A percentile compares a stretch with the other conserved stretches of the same genome.
These are phyloP conservation scores for Phortica okadai DNA, from an alignment of 2,888 invertebrate species.

Conservation along the genomic window DNA sequence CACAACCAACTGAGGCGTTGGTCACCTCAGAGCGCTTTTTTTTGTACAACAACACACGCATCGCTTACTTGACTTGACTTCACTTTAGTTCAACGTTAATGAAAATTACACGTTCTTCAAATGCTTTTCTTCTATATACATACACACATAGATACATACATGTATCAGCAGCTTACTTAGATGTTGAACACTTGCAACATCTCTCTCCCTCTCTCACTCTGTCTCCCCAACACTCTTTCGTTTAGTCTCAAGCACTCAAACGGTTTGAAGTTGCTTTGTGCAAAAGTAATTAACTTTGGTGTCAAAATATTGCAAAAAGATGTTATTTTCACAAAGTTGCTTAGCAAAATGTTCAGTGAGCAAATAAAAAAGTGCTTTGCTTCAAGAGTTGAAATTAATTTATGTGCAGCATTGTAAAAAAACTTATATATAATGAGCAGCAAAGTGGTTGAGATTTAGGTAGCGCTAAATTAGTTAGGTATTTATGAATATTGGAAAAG, in stretches of 20 bases:
- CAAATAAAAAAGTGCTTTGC: neutral
- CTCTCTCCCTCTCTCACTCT: neutral
- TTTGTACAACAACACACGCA: conserved; percentile 14
- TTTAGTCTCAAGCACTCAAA: neutral
- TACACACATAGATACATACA: conserved; percentile 33
- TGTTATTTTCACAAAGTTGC: neutral
- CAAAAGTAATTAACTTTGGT: conserved; percentile 28
- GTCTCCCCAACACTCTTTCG: neutral
- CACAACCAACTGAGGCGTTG: conserved; percentile 21
- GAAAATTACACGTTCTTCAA: conserved; percentile 18
- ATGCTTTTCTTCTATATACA: conserved; percentile 53
- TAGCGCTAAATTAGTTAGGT: no score
- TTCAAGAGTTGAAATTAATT: neutral
- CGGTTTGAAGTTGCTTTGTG: neutral
- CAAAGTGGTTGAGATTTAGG: no score
- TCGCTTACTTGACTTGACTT: neutral
- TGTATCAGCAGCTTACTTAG: no score
- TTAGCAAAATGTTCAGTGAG: neutral
- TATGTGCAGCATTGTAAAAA: neutral
- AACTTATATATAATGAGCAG: neutral
- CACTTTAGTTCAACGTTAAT: conserved; percentile 11
- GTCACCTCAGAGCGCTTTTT: conserved; percentile 9
- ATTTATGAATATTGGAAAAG: no score
- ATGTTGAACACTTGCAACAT: neutral
- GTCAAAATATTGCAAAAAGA: conserved; percentile 25